These are phyloP conservation scores for Alsophila aescularia DNA, from an alignment of 2,888 invertebrate genomes.

Conservation along the genomic window DNA sequence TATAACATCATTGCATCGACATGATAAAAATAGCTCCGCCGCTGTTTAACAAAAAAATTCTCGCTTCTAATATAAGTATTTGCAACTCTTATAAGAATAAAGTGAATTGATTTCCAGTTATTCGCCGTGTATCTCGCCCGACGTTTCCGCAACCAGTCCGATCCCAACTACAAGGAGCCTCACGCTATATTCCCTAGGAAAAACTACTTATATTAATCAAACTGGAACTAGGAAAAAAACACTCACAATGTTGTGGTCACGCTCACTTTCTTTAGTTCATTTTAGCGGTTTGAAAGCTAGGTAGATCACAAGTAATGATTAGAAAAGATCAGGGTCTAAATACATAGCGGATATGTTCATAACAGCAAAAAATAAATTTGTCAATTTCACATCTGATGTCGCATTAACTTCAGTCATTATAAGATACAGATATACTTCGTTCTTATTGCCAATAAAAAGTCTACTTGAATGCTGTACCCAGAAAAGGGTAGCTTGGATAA, in stretches of 20 bases:
- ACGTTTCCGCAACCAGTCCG: slow-evolving; percentile 91
- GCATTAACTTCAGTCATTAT: no score
- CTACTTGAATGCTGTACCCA: no score
- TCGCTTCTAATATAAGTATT: slow-evolving; percentile 1
- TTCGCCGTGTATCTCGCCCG: slow-evolving; percentile 92
- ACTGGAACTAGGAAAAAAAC: slow-evolving; percentile 20
- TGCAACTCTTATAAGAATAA: not conserved
- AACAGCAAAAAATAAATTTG: no score
- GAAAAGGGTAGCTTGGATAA: no score
- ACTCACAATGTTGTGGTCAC: slow-evolving; percentile 34
- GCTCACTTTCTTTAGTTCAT: slow-evolving; percentile 11
- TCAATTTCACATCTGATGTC: no score
- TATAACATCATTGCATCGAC: no score
- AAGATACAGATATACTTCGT: no score
- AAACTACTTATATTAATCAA: slow-evolving; percentile 74
- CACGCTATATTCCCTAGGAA: slow-evolving; percentile 89
- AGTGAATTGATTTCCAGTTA: slow-evolving; percentile 84
- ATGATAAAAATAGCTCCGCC: not conserved
- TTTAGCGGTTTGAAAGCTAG: not conserved
- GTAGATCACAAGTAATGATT: not conserved
- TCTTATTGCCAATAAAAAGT: no score
- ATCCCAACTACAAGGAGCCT: slow-evolving; percentile 89
- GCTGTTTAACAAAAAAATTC: not conserved
- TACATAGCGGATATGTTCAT: no score
- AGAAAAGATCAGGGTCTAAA: no score